Percentiles rank a stretch among this genome's conserved stretches.
phyloP scores from a whole-genome alignment of 2,888 invertebrate genomes.

The Phengaris alcon region DNA sequence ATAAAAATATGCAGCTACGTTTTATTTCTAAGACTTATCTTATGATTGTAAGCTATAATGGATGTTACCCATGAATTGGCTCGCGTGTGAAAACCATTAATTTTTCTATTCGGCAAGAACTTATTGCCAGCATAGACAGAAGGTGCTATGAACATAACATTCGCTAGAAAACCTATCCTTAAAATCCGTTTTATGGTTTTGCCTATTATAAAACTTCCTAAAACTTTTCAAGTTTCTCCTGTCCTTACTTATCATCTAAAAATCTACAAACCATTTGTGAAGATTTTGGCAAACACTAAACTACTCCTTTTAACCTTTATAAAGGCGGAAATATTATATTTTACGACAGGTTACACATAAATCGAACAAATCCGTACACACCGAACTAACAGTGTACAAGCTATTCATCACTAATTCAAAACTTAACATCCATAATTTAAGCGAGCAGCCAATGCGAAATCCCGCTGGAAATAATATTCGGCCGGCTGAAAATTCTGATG shows the following conservation, averaged over 20 bases:
- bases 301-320: background rate
- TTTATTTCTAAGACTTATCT: background rate
- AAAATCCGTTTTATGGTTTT: too few species aligned
- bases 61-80: background rate
- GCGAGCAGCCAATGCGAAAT: constrained; percentile 56
- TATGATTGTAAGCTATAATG: background rate
- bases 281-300: background rate
- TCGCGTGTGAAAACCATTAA: background rate
- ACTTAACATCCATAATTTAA: constrained; percentile 50
- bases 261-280: background rate
- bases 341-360: background rate
- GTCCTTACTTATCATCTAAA: too few species aligned
- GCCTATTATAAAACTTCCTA: too few species aligned
- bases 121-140: too few species aligned
- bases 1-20: background rate
- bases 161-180: too few species aligned
- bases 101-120: too few species aligned
- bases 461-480: constrained; percentile 69
- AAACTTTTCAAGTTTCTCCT: background rate
- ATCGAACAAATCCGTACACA: constrained; percentile 1
- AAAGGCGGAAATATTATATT: background rate
- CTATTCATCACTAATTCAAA: constrained; percentile 46
- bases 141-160: too few species aligned
- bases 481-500: constrained; percentile 73
- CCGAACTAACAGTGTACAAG: constrained; percentile 35